A percentile compares a stretch with the other conserved stretches of the same genome.
These are phyloP conservation scores for Adelosebastes latens DNA, from an alignment of 2,797 vertebrate genomes.

Conservation along the genomic window DNA sequence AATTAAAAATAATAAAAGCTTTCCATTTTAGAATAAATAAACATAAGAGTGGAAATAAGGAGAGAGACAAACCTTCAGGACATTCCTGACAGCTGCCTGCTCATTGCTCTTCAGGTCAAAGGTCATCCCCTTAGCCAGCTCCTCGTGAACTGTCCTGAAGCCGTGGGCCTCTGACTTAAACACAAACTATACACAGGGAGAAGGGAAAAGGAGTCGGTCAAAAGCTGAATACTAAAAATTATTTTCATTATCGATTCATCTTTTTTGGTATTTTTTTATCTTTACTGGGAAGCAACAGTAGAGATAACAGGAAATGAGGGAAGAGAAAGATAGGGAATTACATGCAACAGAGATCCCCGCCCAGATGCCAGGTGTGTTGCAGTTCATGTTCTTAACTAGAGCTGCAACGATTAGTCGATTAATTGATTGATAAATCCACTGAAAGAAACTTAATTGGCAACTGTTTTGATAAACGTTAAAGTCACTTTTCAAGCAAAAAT, in stretches of 20 bases:
- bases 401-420: not conserved
- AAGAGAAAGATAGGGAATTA: not conserved
- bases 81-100: conserved; percentile 86
- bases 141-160: conserved; percentile 94
- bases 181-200: conserved; percentile 85
- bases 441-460: not conserved
- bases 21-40: not conserved
- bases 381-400: not conserved
- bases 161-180: conserved; percentile 91
- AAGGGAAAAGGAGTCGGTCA: not conserved
- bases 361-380: not conserved
- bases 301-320: not conserved
- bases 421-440: not conserved
- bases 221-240: too few relatives aligned
- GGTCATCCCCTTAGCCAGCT: conserved; percentile 92
- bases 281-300: not conserved
- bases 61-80: conserved; percentile 87
- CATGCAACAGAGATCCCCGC: not conserved
- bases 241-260: not conserved
- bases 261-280: not conserved
- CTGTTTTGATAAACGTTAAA: not conserved
- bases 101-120: conserved; percentile 95
- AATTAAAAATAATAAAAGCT: not conserved
- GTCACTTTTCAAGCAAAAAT: not conserved
- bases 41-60: not conserved